A percentile compares a stretch with the other conserved stretches of the same genome.
These are phyloP conservation scores for Grus americana DNA, from an alignment of 2,113 vertebrate genomes.

Conservation along the genomic window DNA sequence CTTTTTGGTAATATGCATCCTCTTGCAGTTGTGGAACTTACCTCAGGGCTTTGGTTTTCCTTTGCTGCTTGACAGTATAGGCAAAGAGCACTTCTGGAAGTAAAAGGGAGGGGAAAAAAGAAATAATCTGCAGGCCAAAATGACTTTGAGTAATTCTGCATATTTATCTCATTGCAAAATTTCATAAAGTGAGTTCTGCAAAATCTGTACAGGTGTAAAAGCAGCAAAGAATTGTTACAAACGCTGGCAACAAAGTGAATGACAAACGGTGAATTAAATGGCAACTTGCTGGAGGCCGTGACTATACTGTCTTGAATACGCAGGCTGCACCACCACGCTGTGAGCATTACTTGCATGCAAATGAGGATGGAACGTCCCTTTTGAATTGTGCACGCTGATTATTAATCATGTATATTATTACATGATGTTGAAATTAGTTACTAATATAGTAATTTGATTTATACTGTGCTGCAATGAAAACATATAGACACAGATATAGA, in stretches of 20 bases:
- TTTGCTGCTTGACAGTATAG: rapidly evolving
- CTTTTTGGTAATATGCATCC: neutral
- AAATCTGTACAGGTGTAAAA: neutral
- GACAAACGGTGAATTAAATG: neutral
- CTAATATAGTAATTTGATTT: neutral
- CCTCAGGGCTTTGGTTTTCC: neutral
- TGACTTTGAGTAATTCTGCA: neutral
- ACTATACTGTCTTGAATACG: neutral
- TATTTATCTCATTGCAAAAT: neutral
- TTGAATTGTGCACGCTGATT: neutral
- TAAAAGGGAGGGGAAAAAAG: neutral
- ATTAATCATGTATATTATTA: neutral
- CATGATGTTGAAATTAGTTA: neutral
- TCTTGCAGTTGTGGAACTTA: neutral
- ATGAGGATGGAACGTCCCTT: neutral
- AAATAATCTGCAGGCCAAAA: neutral
- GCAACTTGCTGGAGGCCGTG: neutral
- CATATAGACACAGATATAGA: no score
- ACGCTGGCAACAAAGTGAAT: neutral
- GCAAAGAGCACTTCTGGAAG: neutral
- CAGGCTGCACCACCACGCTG: neutral
- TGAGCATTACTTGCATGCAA: neutral
- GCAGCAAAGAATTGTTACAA: neutral
- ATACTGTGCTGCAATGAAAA: neutral
- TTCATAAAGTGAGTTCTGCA: neutral